Base-by-base conservation (phyloP, 1,140 invertebrate genomes). In the Phymorhynchus buccinoides region DNA sequence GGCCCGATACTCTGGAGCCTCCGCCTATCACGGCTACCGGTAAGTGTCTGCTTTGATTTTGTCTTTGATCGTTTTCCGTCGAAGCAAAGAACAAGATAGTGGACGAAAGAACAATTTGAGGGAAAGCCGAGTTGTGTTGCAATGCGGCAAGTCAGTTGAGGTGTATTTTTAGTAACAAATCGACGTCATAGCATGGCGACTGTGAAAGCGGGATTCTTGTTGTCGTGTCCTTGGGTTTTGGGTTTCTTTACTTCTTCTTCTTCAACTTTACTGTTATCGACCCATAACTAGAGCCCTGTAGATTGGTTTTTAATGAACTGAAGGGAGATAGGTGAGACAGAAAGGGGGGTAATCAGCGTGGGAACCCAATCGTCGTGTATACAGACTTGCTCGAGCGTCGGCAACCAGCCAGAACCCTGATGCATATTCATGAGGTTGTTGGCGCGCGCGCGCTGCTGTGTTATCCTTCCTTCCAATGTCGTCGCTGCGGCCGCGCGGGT, bases 1-100 rank as follows among this genome's bases (percentile, higher is more conserved):
- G 89, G 87, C 84, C 89, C 52, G 91, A 92, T 88, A 88, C 90
- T 42, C 87, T 91, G 83, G 91, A 91, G 79, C 91, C 92, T 14
- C 88, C 92, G 82, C 92, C 91, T 9, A 91, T 93, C 71, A 92
- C 90, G 66, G 91, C 91, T 37, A 90, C 90, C 86, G 92, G 92
- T 93, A 95, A 95, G 94, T 96, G 95, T 87, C 35, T 71, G 86
- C 68, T 86, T 62, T 48, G 42, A 12, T 79, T 79, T 79, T 52
- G 18, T 12, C 44, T 27, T 66, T 41, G 56, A 66, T 7, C 22
- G 6, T 66, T 66, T 41, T n/a, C n/a, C n/a, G n/a, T n/a, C n/a
- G n/a, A n/a, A n/a, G n/a, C n/a, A n/a, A n/a, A n/a, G n/a, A n/a
- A n/a, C n/a, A n/a, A n/a, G n/a, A n/a, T n/a, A n/a, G n/a, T n/a